Conservation (phyloP, 2,888 invertebrate species). For the Melinaea marsaeus region DNA sequence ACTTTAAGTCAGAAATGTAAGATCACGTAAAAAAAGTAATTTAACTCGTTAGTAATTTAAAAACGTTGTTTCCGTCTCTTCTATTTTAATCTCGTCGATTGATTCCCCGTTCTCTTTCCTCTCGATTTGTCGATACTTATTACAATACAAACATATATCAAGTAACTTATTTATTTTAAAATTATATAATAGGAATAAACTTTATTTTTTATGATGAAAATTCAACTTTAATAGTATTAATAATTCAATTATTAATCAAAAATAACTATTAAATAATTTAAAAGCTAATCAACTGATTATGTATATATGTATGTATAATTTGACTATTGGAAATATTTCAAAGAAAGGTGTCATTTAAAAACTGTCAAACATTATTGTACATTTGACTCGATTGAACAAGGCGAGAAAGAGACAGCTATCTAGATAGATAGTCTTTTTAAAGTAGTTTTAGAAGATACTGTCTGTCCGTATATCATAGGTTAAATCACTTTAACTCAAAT, state of each 20-base stretch:
- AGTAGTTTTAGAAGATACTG: background rate
- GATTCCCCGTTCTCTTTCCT: conserved; percentile 46
- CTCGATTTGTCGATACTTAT: conserved; percentile 7
- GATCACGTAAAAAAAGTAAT: conserved; percentile 36
- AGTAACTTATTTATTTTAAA: no score
- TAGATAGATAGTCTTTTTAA: background rate
- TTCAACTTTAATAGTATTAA: no score
- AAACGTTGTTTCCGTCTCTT: conserved; percentile 51
- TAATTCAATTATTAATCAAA: no score
- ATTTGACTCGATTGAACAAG: conserved; percentile 60
- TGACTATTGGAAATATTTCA: conserved; percentile 31
- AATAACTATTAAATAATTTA: background rate
- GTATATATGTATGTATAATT: no score
- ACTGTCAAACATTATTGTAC: conserved; percentile 58
- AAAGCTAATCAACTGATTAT: background rate
- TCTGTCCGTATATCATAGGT: background rate
- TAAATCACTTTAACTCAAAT: no score
- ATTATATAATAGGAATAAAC: no score
- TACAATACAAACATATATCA: no score
- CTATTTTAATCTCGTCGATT: conserved; percentile 68
- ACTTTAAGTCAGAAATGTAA: conserved; percentile 24
- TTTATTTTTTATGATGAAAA: no score
- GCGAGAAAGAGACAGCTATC: conserved; percentile 36
- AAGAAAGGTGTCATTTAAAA: conserved; percentile 66
- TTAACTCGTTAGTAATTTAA: conserved; percentile 56